phyloP scores from a whole-genome alignment of 2,113 vertebrate species.

The Dasypus novemcinctus region DNA sequence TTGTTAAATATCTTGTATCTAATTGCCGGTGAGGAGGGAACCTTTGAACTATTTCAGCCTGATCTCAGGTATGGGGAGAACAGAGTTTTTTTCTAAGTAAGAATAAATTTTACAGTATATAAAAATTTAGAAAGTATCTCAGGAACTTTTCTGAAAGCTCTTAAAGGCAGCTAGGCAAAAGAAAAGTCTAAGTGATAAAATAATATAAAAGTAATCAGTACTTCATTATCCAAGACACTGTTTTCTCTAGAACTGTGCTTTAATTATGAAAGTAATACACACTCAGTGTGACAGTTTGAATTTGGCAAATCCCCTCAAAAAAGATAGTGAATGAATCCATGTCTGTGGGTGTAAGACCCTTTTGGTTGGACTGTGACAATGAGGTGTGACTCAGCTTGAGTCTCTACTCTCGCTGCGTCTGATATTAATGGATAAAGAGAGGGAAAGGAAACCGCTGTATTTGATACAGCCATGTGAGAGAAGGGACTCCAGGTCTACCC shows the following conservation, averaged over 20 bases:
- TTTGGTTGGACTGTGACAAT: no score
- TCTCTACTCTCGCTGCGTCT: no score
- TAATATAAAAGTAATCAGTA: neutral
- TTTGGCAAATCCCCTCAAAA: no score
- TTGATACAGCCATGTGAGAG: no score
- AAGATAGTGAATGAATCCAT: no score
- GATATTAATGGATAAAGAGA: no score
- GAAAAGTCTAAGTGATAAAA: neutral
- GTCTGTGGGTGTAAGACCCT: no score
- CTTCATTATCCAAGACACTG: neutral
- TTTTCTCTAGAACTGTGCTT: neutral
- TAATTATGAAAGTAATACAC: conserved; percentile 5
- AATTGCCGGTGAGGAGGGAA: neutral
- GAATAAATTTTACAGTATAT: neutral
- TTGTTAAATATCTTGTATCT: neutral
- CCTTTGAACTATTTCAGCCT: neutral
- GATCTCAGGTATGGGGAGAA: neutral
- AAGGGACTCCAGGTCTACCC: no score
- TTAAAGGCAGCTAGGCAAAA: neutral
- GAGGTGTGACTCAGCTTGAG: no score
- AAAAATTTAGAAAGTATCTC: neutral
- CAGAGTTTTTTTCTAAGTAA: neutral
- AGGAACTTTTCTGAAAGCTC: neutral
- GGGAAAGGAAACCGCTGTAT: no score
- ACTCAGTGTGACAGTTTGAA: no score